Evolutionary conservation across 2,888 invertebrate species (phyloP).

Genomic region (Muschampia plurimacula): DNA sequence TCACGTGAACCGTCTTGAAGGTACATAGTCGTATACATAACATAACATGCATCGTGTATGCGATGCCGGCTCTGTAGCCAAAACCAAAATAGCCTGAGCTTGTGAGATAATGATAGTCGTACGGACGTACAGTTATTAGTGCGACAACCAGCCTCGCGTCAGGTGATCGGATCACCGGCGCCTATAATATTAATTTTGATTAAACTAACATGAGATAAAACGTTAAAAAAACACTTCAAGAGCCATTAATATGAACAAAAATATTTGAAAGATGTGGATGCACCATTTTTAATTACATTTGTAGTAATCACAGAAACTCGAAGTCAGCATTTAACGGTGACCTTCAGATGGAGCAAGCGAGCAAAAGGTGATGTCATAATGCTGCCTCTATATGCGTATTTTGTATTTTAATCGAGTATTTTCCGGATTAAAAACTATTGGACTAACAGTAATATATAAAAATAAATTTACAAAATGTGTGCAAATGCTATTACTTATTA

Average conservation of each 20-base stretch:
- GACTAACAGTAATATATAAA: not conserved
- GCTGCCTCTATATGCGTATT: conserved; percentile 18
- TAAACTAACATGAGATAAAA: conserved; percentile 10
- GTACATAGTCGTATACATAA: not conserved
- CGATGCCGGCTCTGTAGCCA: conserved; percentile 63
- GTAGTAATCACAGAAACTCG: not conserved
- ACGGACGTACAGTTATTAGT: conserved; percentile 26
- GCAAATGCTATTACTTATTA: not conserved
- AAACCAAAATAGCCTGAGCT: conserved; percentile 76
- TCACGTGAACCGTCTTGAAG: not conserved
- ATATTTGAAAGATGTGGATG: not conserved
- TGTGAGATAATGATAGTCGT: conserved; percentile 59
- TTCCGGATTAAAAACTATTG: not conserved
- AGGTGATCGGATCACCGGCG: conserved; percentile 27
- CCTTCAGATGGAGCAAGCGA: conserved; percentile 33
- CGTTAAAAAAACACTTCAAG: not conserved
- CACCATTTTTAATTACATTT: not conserved
- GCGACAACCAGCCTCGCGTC: conserved; percentile 25
- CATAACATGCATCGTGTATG: conserved; percentile 35
- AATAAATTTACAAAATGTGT: too few relatives aligned
- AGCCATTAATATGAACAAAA: not conserved
- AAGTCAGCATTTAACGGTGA: conserved; percentile 37
- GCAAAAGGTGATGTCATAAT: conserved; percentile 42
- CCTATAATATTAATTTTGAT: conserved; percentile 19
- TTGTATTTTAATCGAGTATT: not conserved